Conservation (phyloP, 1,140 invertebrate genomes). For the Vanessa atalanta region DNA sequence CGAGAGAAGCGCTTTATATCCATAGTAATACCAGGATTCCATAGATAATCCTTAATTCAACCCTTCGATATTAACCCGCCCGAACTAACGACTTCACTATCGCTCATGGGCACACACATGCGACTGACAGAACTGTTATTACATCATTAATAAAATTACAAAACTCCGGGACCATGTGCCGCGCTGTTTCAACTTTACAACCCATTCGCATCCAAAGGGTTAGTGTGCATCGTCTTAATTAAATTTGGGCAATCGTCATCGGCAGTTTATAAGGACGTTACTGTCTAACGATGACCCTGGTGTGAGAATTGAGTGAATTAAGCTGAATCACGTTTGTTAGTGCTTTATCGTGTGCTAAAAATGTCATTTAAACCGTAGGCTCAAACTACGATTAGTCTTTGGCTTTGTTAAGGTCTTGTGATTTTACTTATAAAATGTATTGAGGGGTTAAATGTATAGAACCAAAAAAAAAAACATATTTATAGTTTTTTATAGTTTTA, state of each 20-base stretch:
- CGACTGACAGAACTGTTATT: constrained; percentile 79
- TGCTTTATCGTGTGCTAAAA: constrained; percentile 52
- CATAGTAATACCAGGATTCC: constrained; percentile 52
- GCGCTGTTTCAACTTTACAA: constrained; percentile 59
- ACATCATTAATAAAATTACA: constrained; percentile 82
- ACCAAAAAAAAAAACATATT: too few relatives aligned
- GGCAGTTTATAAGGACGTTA: constrained; percentile 65
- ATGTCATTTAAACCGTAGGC: not conserved
- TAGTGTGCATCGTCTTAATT: constrained; percentile 64
- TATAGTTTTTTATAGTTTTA: too few relatives aligned
- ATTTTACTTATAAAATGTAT: not conserved
- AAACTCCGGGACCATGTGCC: constrained; percentile 75
- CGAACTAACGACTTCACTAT: constrained; percentile 76
- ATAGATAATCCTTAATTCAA: constrained; percentile 67
- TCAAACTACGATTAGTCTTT: not conserved
- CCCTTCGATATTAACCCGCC: constrained; percentile 76
- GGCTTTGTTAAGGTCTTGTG: not conserved
- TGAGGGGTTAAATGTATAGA: too few relatives aligned
- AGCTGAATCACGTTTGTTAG: constrained; percentile 68
- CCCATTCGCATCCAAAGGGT: constrained; percentile 64
- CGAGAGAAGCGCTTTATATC: constrained; percentile 33
- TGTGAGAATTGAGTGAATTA: constrained; percentile 73
- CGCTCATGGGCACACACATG: constrained; percentile 77
- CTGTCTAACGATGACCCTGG: constrained; percentile 61
- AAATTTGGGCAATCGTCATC: constrained; percentile 74